Conservation (phyloP, 2,888 invertebrate genomes). For the Matsumyia berberina region DNA sequence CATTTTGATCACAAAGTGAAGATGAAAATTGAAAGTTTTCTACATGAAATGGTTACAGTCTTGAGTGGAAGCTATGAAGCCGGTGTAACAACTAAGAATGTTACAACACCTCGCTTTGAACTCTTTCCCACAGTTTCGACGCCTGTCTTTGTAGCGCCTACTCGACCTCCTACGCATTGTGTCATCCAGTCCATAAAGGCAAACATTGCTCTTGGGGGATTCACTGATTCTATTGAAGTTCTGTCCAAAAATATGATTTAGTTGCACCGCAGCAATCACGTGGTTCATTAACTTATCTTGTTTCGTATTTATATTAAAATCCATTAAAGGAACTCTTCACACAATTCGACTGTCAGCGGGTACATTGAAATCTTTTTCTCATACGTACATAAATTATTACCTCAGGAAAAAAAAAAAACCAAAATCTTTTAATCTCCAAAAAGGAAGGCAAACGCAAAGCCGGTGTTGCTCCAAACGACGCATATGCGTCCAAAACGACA, state of each 20-base stretch:
- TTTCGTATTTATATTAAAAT: conserved; percentile 43
- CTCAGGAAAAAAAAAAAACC: conserved; percentile 30
- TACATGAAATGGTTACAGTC: background rate
- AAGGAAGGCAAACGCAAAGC: conserved; percentile 55
- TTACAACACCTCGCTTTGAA: too few species aligned
- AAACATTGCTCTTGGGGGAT: conserved; percentile 4
- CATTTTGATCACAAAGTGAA: conserved; percentile 45
- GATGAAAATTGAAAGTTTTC: conserved; percentile 39
- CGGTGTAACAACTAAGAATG: too few species aligned
- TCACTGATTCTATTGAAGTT: conserved; percentile 26
- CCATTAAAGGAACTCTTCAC: conserved; percentile 47
- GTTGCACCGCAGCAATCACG: conserved; percentile 34
- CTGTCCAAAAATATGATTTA: conserved; percentile 38
- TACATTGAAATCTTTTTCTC: conserved; percentile 64
- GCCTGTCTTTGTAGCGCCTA: background rate
- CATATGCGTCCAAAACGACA: conserved; percentile 70
- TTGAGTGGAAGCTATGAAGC: background rate
- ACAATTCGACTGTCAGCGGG: conserved; percentile 69
- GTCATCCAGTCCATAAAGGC: background rate
- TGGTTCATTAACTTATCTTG: conserved; percentile 62
- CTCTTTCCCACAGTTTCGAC: too few species aligned
- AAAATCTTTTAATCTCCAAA: conserved; percentile 52
- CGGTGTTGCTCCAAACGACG: conserved; percentile 53
- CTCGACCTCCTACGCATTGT: background rate
- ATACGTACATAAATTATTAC: conserved; percentile 53